These are phyloP conservation scores for Podiceps cristatus DNA, from an alignment of 2,113 vertebrate genomes.

Conservation along the genomic window DNA sequence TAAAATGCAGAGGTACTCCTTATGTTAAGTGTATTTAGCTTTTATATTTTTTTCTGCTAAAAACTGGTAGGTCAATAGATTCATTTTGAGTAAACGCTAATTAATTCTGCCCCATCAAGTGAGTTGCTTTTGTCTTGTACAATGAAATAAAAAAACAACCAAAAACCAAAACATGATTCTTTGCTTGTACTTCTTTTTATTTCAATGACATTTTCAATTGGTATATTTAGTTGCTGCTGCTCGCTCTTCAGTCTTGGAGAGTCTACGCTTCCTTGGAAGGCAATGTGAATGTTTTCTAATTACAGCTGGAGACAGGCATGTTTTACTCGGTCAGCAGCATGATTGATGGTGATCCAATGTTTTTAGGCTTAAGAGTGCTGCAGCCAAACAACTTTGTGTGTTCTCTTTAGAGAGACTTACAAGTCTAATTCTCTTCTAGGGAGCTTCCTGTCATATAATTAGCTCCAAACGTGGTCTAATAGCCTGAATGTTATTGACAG, in stretches of 20 bases:
- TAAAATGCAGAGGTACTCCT: neutral
- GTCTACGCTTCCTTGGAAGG: slow-evolving; percentile 19
- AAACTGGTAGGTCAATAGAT: neutral
- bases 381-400: neutral
- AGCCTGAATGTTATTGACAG: neutral
- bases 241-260: neutral
- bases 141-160: too few relatives aligned
- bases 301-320: slow-evolving; percentile 4
- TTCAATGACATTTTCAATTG: neutral
- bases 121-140: neutral
- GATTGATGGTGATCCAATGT: slow-evolving; percentile 17
- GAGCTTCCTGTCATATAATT: neutral
- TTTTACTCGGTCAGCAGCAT: neutral
- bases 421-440: neutral
- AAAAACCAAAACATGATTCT: neutral
- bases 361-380: neutral
- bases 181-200: neutral
- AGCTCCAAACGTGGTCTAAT: neutral
- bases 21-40: neutral
- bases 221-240: neutral
- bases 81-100: neutral
- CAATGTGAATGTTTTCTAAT: neutral
- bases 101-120: neutral
- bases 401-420: neutral
- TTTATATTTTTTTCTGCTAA: neutral